Evolutionary conservation across 1,140 invertebrate species (phyloP), one percentile per base, ranked within the genome.

Genomic region (Drosophila subobscura): DNA sequence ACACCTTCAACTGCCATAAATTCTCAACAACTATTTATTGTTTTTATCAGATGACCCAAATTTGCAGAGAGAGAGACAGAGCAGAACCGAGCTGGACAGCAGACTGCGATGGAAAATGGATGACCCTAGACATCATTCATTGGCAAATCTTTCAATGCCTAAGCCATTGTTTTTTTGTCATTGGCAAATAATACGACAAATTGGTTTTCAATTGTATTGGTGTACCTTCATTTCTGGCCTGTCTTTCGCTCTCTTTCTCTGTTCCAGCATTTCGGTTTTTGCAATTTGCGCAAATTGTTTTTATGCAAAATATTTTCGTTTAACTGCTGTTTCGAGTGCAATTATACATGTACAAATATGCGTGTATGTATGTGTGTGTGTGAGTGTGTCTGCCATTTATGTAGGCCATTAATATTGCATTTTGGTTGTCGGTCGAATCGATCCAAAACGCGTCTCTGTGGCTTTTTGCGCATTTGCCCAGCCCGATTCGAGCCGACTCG

Each of bases 251-350:
- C 66, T 41, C 61, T 72, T 41, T 67, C 47, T 54, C 16, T 20
- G 16, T 20, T 20, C 16, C 16, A 20, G 49, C 63, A 47, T 47
- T 70, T 63, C 40, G 63, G 49, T 71, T 52, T 68, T 68, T 59
- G 66, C 80, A 70, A 85, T 84, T 84, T 77, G 51, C 42, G 52
- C 68, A 78, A 83, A 81, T 85, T 84, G 76, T 84, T 85, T 81
- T 84, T 56, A 73, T 47, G 52, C 72, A 77, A 84, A 84, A 72
- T 73, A 85, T 85, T 80, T 70, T 63, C 77, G 61, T 64, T 80
- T 66, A 66, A 74, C 71, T 66, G 71, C 72, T 57, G 72, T 74
- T 74, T 66, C 37, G 41, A 53, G 44, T 60, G 50, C 23, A 33
- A 33, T 33, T 33, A 33, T 33, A 12, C 33, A 37, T 12, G 12